Evolutionary conservation across 2,888 invertebrate species (phyloP).

Genomic region (Orthosia gracilis): DNA sequence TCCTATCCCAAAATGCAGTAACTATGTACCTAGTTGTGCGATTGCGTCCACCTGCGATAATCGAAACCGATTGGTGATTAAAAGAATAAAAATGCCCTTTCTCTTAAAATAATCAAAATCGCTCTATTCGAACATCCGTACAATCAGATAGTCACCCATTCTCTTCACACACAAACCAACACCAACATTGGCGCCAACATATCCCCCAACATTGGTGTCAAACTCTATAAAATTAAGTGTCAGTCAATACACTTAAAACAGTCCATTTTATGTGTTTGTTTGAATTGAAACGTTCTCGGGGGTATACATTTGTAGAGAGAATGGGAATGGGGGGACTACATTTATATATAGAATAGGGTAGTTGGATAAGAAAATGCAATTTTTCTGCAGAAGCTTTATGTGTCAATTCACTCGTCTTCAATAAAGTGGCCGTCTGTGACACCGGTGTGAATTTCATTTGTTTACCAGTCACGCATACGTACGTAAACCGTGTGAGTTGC

Average conservation of each 20-base stretch:
- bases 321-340: background rate
- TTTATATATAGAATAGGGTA: conserved; percentile 12
- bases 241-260: conserved; percentile 53
- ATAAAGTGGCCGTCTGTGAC: conserved; percentile 46
- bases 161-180: background rate
- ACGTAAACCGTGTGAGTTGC: no score
- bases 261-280: conserved; percentile 56
- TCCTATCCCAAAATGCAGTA: no score
- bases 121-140: background rate
- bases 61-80: no score
- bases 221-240: conserved; percentile 47
- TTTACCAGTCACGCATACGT: no score
- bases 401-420: conserved; percentile 52
- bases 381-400: conserved; percentile 50
- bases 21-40: no score
- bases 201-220: conserved; percentile 32
- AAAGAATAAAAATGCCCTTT: background rate
- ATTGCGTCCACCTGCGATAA: no score
- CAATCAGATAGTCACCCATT: background rate
- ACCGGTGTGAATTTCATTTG: background rate
- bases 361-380: conserved; percentile 56
- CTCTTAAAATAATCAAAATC: no score
- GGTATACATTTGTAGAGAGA: conserved; percentile 2
- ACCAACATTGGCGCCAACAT: conserved; percentile 25
- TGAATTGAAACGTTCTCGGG: conserved; percentile 36